phyloP scores from a whole-genome alignment of 2,797 vertebrate genomes.

The Ciconia nigra region DNA sequence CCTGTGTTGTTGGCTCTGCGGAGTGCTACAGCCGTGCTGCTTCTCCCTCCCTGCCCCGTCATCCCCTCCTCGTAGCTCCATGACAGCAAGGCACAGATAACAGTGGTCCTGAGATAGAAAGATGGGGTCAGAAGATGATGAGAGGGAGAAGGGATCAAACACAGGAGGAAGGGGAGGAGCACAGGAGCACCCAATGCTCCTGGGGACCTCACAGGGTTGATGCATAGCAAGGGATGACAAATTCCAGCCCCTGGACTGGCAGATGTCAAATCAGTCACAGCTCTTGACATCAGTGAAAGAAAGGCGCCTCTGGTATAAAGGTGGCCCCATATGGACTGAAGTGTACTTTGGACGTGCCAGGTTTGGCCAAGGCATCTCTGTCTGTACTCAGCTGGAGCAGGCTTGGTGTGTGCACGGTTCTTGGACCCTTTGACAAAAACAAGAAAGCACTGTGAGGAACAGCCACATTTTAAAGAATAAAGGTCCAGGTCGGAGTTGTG shows the following conservation, averaged over 20 bases:
- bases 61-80: neutral
- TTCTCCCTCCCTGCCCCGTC: neutral
- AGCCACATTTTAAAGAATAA: neutral
- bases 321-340: neutral
- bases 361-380: neutral
- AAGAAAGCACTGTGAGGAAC: neutral
- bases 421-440: neutral
- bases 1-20: neutral
- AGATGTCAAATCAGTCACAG: neutral
- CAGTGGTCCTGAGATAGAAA: neutral
- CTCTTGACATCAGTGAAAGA: neutral
- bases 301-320: neutral
- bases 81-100: neutral
- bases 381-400: neutral
- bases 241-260: neutral
- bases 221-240: neutral
- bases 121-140: neutral
- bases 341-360: neutral
- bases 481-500: neutral
- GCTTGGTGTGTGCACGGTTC: fast-evolving
- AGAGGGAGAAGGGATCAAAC: neutral
- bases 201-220: fast-evolving
- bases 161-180: neutral
- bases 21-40: neutral
- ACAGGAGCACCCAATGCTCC: neutral